phyloP scores from a whole-genome alignment of 1,140 invertebrate genomes.

The Portunus trituberculatus region DNA sequence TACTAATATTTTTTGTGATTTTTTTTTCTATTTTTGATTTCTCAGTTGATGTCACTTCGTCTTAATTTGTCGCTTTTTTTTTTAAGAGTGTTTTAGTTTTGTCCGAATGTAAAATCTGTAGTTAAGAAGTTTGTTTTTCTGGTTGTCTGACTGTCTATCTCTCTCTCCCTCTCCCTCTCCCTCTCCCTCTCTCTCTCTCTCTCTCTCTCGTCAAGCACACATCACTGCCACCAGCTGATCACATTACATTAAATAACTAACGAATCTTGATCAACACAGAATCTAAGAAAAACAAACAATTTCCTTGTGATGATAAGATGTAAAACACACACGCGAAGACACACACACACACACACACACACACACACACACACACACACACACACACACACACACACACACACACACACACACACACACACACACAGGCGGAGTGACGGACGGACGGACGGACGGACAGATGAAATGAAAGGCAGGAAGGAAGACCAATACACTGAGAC shows the following conservation, averaged over 20 bases:
- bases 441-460: background rate
- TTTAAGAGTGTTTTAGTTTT: background rate
- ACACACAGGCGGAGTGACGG: background rate
- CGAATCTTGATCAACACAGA: background rate
- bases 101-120: background rate
- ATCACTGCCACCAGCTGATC: background rate
- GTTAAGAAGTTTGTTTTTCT: background rate
- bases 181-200: conserved; percentile 44
- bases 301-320: background rate
- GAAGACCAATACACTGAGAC: background rate
- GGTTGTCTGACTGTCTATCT: background rate
- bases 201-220: background rate
- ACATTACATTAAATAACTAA: background rate
- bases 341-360: conserved; percentile 2
- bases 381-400: background rate
- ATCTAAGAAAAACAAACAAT: background rate
- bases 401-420: background rate
- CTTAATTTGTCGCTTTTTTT: background rate
- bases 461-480: background rate
- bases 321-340: background rate
- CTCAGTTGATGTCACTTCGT: too few species aligned
- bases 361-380: conserved; percentile 1
- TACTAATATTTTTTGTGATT: too few species aligned
- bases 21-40: too few species aligned
- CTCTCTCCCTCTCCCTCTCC: conserved; percentile 39